These are phyloP conservation scores for Dynastes tityus DNA, from an alignment of 2,888 invertebrate species.

Conservation along the genomic window DNA sequence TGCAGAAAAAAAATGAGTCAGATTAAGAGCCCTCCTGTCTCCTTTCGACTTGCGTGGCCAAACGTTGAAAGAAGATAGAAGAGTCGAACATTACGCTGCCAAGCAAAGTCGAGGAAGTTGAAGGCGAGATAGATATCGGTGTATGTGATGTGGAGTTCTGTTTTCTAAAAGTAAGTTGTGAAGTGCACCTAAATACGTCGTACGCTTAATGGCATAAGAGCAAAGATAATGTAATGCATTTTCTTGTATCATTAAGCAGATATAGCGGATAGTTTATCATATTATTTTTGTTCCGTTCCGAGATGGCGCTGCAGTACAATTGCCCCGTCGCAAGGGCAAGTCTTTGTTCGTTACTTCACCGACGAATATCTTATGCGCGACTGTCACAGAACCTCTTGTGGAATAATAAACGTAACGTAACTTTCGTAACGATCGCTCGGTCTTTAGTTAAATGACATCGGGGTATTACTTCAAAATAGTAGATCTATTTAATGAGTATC, in stretches of 20 bases:
- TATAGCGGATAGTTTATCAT: constrained; percentile 47
- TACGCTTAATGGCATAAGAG: constrained; percentile 29
- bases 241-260: constrained; percentile 49
- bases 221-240: constrained; percentile 48
- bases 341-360: constrained; percentile 39
- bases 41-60: background rate
- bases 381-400: constrained; percentile 41
- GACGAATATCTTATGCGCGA: constrained; percentile 19
- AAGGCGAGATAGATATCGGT: constrained; percentile 4
- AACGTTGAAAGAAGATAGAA: background rate
- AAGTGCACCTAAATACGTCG: constrained; percentile 46
- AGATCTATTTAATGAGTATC: constrained; percentile 46
- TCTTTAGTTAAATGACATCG: constrained; percentile 40
- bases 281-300: constrained; percentile 35
- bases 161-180: constrained; percentile 26
- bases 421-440: constrained; percentile 5
- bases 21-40: constrained; percentile 21
- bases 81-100: background rate
- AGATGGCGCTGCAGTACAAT: constrained; percentile 22
- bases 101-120: constrained; percentile 10
- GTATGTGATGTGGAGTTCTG: constrained; percentile 12
- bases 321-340: constrained; percentile 14
- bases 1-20: constrained; percentile 30
- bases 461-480: constrained; percentile 38
- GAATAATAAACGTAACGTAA: constrained; percentile 41